Conservation (phyloP, 2,888 invertebrate species). For the Ctenicera cuprea region DNA sequence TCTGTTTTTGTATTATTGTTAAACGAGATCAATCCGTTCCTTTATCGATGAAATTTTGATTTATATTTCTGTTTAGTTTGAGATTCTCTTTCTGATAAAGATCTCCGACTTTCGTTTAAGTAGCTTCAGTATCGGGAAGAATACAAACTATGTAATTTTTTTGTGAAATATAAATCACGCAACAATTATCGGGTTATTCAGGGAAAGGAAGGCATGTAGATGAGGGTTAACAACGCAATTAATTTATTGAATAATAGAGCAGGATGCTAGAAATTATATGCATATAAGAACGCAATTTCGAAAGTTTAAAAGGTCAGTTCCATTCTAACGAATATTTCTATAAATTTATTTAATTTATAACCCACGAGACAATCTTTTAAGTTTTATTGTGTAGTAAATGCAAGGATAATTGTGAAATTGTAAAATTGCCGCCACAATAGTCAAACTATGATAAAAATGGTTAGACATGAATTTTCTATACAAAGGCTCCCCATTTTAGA, state of each 20-base stretch:
- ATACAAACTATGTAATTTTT: not conserved
- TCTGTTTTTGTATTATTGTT: not conserved
- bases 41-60: not conserved
- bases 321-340: conserved; percentile 1
- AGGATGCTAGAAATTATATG: not conserved
- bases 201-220: not conserved
- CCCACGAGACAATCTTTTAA: no score
- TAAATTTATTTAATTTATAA: no score
- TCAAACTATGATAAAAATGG: no score
- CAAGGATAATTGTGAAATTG: no score
- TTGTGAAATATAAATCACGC: not conserved
- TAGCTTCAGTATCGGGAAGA: not conserved
- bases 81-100: not conserved
- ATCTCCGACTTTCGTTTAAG: not conserved
- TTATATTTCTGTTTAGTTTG: not conserved
- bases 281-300: not conserved
- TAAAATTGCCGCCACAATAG: no score
- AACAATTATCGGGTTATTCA: not conserved
- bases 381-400: no score
- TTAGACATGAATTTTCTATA: no score
- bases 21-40: not conserved
- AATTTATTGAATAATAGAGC: not conserved
- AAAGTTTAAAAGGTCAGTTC: conserved; percentile 3
- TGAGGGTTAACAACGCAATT: not conserved
- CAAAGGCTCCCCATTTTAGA: no score